phyloP scores from a whole-genome alignment of 2,797 vertebrate species.

The Aphelocoma californica region DNA sequence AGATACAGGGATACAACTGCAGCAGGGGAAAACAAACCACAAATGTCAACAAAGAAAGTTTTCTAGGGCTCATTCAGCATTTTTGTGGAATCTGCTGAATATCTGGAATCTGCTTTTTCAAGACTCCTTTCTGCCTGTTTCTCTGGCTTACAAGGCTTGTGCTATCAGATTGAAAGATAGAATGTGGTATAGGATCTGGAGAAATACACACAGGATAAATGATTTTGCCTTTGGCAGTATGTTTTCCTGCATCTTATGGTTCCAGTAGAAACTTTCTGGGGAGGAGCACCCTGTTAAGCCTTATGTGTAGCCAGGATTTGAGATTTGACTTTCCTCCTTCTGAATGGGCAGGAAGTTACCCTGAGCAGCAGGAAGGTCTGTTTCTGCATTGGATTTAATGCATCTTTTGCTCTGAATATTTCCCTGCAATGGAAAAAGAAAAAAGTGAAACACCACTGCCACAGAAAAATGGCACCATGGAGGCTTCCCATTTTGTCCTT shows the following conservation, averaged over 20 bases:
- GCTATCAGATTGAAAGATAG: neutral
- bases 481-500: neutral
- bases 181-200: neutral
- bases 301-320: neutral
- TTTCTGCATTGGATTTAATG: neutral
- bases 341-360: neutral
- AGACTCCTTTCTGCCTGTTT: neutral
- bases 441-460: neutral
- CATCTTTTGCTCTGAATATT: neutral
- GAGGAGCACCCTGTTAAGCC: neutral
- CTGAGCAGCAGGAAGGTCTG: neutral
- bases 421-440: neutral
- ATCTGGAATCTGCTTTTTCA: neutral
- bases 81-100: neutral
- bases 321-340: neutral
- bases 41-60: neutral
- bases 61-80: neutral
- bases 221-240: neutral
- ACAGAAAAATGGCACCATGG: neutral
- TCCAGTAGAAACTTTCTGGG: neutral
- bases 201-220: neutral
- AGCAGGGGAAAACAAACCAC: neutral
- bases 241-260: neutral
- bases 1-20: neutral
- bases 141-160: neutral